phyloP scores from a whole-genome alignment of 2,888 invertebrate species.

The Geophilus truncorum region DNA sequence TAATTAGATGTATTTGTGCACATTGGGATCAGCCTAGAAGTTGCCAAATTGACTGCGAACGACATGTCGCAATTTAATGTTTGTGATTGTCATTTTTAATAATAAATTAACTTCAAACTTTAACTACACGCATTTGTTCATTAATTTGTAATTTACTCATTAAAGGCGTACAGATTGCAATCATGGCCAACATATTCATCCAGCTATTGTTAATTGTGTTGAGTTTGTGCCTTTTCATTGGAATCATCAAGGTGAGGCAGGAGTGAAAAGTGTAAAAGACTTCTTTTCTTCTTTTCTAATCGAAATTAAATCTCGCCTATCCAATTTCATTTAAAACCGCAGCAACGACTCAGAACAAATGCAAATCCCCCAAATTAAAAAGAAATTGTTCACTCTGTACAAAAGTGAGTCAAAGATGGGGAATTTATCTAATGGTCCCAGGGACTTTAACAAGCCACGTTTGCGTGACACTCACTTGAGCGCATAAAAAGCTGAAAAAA shows the following conservation, averaged over 20 bases:
- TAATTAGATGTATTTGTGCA: too few relatives aligned
- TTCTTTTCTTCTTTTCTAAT: not conserved
- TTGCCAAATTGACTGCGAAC: too few relatives aligned
- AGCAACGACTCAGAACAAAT: not conserved
- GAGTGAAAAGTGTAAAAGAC: conserved; percentile 3
- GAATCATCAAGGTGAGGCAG: conserved; percentile 68
- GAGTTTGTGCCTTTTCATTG: conserved; percentile 65
- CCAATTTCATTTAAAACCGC: not conserved
- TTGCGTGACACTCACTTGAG: not conserved
- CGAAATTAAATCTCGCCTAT: not conserved
- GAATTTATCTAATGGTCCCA: not conserved
- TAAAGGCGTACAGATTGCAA: conserved; percentile 72
- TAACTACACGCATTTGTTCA: too few relatives aligned
- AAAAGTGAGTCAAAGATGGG: not conserved
- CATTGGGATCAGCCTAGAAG: too few relatives aligned
- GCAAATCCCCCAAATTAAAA: not conserved
- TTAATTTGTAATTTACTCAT: not conserved
- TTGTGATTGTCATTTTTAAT: too few relatives aligned
- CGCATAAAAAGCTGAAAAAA: not conserved
- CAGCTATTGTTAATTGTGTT: conserved; percentile 71
- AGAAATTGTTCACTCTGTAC: not conserved
- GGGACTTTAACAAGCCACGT: not conserved
- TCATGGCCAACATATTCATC: conserved; percentile 71
- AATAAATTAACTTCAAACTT: too few relatives aligned
- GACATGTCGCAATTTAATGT: too few relatives aligned